Evolutionary conservation across 2,888 invertebrate genomes (phyloP).

Genomic region (Ochropleura plecta): DNA sequence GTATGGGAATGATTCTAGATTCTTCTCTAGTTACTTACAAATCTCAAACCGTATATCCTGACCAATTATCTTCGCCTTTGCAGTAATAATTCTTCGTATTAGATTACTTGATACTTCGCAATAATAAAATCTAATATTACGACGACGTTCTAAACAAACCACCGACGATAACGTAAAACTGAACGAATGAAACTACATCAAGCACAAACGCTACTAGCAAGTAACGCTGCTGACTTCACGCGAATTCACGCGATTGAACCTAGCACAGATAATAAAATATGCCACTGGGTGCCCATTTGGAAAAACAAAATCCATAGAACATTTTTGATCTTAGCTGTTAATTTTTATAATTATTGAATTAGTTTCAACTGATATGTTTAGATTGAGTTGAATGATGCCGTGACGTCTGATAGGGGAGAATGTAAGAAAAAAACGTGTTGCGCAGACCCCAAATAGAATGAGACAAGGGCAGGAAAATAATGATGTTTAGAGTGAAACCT

Average conservation of each 20-base stretch:
- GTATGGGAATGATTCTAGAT: background rate
- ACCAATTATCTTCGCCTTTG: background rate
- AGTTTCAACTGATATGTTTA: background rate
- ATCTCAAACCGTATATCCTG: background rate
- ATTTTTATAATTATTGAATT: background rate
- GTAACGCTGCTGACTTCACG: slow-evolving; percentile 17
- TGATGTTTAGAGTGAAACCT: background rate
- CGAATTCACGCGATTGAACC: slow-evolving; percentile 29
- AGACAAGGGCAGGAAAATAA: too few relatives aligned
- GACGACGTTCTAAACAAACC: background rate
- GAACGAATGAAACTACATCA: slow-evolving; percentile 31
- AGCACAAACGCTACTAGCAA: background rate
- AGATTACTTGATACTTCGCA: background rate
- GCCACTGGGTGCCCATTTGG: background rate
- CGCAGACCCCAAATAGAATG: too few relatives aligned
- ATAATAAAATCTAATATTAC: background rate
- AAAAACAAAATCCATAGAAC: background rate
- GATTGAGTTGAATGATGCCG: background rate
- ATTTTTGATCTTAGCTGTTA: background rate
- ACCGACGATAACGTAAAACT: slow-evolving; percentile 10
- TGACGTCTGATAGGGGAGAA: too few relatives aligned
- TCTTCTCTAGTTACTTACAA: slow-evolving; percentile 12
- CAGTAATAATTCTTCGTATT: background rate
- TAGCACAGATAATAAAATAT: slow-evolving; percentile 23
- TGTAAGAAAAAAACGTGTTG: too few relatives aligned